Evolutionary conservation across 2,113 vertebrate species (phyloP).

Genomic region (Austrofundulus limnaeus): DNA sequence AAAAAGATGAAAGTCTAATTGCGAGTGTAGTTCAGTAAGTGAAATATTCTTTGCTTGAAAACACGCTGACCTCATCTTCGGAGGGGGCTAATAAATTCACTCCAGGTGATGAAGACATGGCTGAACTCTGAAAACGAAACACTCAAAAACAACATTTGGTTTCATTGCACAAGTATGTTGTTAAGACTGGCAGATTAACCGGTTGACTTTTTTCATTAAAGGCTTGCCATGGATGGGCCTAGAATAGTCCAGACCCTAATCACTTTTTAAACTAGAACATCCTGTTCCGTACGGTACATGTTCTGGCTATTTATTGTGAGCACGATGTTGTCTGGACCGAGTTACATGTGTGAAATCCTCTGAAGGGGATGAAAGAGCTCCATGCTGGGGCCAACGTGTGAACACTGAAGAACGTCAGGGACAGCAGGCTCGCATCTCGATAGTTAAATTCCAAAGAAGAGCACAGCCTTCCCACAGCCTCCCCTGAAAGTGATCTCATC

Average conservation of each 20-base stretch:
- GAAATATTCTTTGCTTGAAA: conserved; percentile 55
- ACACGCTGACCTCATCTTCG: conserved; percentile 61
- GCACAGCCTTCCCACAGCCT: conserved; percentile 41
- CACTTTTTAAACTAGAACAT: conserved; percentile 14
- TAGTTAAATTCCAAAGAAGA: conserved; percentile 32
- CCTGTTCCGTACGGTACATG: conserved; percentile 1
- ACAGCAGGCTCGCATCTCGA: conserved; percentile 42
- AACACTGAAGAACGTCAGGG: conserved; percentile 34
- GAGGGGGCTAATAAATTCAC: conserved; percentile 61
- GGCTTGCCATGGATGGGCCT: neutral
- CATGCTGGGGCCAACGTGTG: conserved; percentile 17
- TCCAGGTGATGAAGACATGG: conserved; percentile 64
- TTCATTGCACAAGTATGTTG: conserved; percentile 47
- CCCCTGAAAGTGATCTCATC: conserved; percentile 43
- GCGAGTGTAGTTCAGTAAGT: conserved; percentile 35
- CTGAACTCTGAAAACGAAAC: conserved; percentile 49
- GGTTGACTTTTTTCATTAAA: conserved; percentile 34
- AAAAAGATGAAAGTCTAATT: neutral
- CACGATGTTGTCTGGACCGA: conserved; percentile 1
- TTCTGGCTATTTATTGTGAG: neutral
- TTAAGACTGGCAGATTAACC: conserved; percentile 32
- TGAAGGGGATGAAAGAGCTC: conserved; percentile 5
- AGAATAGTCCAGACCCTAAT: conserved; percentile 16
- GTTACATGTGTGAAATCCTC: conserved; percentile 14
- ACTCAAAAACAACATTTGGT: conserved; percentile 55